Evolutionary conservation across 2,888 invertebrate genomes (phyloP), one percentile per base, ranked within the genome.

Genomic region (Drosophila histrio): DNA sequence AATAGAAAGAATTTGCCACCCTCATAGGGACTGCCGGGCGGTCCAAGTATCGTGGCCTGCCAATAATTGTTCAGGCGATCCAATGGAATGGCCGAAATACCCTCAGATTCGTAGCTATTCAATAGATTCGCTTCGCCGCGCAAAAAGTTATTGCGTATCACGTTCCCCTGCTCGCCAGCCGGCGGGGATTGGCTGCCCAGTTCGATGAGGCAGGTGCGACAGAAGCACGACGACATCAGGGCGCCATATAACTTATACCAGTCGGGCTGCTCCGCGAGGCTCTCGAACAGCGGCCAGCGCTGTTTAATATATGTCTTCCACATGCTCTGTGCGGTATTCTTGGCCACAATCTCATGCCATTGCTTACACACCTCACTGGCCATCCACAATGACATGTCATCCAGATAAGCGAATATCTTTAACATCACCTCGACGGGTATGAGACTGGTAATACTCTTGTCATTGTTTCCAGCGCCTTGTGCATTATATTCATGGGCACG

Each of bases 11-110:
- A 98, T 61, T 97, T 93, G 6, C 98, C 98, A 13, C 98, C 98
- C 91, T 98, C 98, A 89, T 98, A 98, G 0, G 98, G 97, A 90
- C 97, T 97, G 28, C 97, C 97, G 26, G 95, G 95, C 7, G 98
- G 98, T 0, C 98, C 98, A 21, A 96, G 95, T 84, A 98, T 96
- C 56, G 96, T 96, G 1, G 98, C 98, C 92, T 98, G 97, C 98
- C 98, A 98, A 91, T 98, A 97, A 24, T 91, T 91, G 30, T 91
- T 91, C 41, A 92, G 91, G 11, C 90, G 89, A 66, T 92, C 92
- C 46, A 92, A 61, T 3, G 92, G 92, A 60, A 92, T 89, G 9
- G 92, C 92, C 66, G 92, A 91, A 44, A 92, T 92, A 26, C 92
- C 92, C 60, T 92, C 92, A 0, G 91, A 88, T 15, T 91, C 89